Conservation (phyloP, 2,888 invertebrate species). For the Acanthosepion lycidas region DNA sequence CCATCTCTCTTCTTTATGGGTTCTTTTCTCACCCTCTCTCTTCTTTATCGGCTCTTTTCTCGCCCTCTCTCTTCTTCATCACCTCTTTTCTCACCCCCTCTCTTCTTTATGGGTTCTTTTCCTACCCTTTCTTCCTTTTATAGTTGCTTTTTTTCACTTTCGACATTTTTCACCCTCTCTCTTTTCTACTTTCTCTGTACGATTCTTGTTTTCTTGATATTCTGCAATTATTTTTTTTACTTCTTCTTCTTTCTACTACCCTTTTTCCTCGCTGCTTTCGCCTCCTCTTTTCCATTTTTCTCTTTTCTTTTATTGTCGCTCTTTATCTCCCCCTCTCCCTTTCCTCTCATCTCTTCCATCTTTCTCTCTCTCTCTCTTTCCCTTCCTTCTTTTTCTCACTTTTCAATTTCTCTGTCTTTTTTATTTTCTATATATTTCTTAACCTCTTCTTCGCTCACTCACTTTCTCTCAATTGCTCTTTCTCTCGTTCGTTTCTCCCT, state of each 20-base stretch:
- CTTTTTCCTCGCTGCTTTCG: rapidly evolving
- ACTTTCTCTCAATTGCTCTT: not conserved
- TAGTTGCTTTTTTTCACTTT: not conserved
- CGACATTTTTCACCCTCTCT: not conserved
- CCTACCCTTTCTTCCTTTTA: not conserved
- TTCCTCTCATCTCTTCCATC: not conserved
- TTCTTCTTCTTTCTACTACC: not conserved
- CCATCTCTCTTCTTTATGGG: not conserved
- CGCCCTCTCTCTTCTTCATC: not conserved
- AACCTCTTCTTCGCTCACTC: not conserved
- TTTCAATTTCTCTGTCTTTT: not conserved
- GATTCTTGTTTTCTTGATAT: not conserved
- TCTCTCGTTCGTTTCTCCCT: not conserved
- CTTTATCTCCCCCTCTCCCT: no score
- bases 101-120: not conserved
- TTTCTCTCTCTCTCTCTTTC: not conserved
- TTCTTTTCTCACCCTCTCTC: not conserved
- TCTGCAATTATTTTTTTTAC: not conserved
- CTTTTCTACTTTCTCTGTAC: not conserved
- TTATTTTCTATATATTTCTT: no score
- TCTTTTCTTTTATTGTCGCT: not conserved
- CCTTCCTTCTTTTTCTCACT: not conserved
- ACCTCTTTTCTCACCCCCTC: not conserved
- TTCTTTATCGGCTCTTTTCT: not conserved
- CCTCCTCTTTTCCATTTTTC: not conserved